Percentiles rank a stretch among this genome's conserved stretches.
phyloP scores from a whole-genome alignment of 2,113 vertebrate species.

The Tichodroma muraria region DNA sequence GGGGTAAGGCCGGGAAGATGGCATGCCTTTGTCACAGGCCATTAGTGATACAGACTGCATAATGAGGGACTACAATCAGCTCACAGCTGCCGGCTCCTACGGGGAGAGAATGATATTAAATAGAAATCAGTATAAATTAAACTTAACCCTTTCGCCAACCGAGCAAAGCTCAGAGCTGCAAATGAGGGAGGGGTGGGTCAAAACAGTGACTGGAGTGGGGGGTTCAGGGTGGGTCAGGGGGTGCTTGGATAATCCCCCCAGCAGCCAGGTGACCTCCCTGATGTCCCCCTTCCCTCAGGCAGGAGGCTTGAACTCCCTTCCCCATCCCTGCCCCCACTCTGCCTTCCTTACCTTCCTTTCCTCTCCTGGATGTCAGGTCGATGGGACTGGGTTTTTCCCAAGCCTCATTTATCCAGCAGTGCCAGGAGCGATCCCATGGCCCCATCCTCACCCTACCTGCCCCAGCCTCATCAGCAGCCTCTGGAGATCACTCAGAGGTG shows the following conservation, averaged over 20 bases:
- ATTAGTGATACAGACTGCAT: slow-evolving; percentile 86
- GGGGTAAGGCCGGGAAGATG: slow-evolving; percentile 85
- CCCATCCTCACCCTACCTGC: not conserved
- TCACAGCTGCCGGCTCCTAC: slow-evolving; percentile 78
- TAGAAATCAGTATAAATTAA: slow-evolving; percentile 73
- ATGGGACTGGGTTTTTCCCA: not conserved
- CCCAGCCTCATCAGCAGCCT: not conserved
- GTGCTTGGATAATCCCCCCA: not conserved
- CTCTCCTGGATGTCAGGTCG: rapidly evolving
- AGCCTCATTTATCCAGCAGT: not conserved
- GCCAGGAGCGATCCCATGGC: rapidly evolving
- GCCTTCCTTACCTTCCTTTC: not conserved
- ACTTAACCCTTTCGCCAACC: slow-evolving; percentile 69
- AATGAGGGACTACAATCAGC: slow-evolving; percentile 88
- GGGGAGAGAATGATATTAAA: slow-evolving; percentile 71
- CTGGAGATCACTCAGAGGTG: not conserved
- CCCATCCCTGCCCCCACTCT: not conserved
- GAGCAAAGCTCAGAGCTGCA: not conserved
- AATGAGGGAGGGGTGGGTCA: not conserved
- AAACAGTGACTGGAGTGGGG: not conserved
- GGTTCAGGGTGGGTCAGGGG: not conserved
- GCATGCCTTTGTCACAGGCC: slow-evolving; percentile 91
- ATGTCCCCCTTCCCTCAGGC: not conserved
- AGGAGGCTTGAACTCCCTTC: not conserved
- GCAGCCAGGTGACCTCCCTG: not conserved